A percentile compares a stretch with the other conserved stretches of the same genome.
Conservation (phyloP, 2,797 vertebrate species). For the Sciurus vulgaris region DNA sequence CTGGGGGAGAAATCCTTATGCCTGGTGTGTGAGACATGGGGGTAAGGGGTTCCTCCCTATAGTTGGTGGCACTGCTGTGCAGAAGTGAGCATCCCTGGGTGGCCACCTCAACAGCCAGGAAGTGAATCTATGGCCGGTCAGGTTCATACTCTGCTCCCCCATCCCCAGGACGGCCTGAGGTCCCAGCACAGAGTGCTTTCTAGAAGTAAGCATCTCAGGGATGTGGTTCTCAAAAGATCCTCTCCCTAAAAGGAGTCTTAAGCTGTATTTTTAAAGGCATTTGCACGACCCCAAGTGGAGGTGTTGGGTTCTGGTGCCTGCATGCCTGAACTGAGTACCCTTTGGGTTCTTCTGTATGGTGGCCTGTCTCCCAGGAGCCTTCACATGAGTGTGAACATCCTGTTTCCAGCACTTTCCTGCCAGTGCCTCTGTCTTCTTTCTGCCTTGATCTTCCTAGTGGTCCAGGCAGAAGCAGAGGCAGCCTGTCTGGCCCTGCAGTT, state of each 20-base stretch:
- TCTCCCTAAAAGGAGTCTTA: not conserved
- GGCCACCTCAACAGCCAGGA: not conserved
- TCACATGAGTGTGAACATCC: accelerated
- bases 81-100: not conserved
- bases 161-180: accelerated
- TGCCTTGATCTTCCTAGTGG: not conserved
- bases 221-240: not conserved
- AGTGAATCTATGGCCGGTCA: not conserved
- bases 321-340: too few relatives aligned
- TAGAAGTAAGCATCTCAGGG: not conserved
- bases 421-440: not conserved
- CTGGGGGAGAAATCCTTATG: not conserved
- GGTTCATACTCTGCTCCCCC: not conserved
- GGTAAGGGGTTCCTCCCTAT: not conserved
- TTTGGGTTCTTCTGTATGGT: accelerated
- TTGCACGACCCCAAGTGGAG: accelerated
- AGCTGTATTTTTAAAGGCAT: not conserved
- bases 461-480: too few relatives aligned
- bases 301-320: not conserved
- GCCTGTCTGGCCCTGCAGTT: not conserved
- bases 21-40: accelerated
- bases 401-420: too few relatives aligned
- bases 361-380: accelerated
- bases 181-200: not conserved
- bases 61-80: accelerated